Base-by-base conservation (phyloP, 2,888 invertebrate genomes). In the Pasiphila rectangulata region DNA sequence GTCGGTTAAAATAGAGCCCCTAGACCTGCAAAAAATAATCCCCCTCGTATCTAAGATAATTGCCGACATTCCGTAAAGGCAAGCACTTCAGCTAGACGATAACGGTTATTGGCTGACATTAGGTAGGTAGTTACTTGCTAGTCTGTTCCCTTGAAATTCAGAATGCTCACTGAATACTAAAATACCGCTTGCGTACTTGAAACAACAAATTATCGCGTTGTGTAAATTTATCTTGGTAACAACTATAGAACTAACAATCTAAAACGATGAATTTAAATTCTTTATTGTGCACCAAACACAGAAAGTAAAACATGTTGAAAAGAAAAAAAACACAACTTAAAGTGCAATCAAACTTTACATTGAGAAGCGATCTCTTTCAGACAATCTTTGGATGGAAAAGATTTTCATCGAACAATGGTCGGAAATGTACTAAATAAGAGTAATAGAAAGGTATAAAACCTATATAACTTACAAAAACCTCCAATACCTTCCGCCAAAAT, bases 71-170 rank as follows among this genome's bases (percentile, higher is more conserved):
- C 67, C 56, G 69, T 72, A 66, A 69, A 63, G 69, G 74, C 65
- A 75, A 72, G 45, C 43, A 56, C 45, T 53, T 83, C 79, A 78
- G 75, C 75, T 73, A 51, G 63, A 77, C 64, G 76, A 75, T 83
- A 83, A 85, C 76, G 80, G 74, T 83, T 83, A 85, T 83, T 79
- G 75, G 76, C 64, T 57, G 60, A 69, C 77, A 77, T 82, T 81
- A 79, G 74, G 74, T 70, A 71, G 71, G 70, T 27, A 9, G 72
- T 74, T 69, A 70, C 43, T 48, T 43, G 72, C 69, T 72, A 73
- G 73, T 64, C 64, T 67, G 66, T 68, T 67, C 54, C 51, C 56
- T n/a, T 64, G 67, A 72, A 68, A 66, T 70, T 61, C 66, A 61
- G 63, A 62, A 51, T 63, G 57, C 63, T 63, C 51, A 51, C 64